Evolutionary conservation across 2,888 invertebrate genomes (phyloP).

Genomic region (Ephialtes manifestator): DNA sequence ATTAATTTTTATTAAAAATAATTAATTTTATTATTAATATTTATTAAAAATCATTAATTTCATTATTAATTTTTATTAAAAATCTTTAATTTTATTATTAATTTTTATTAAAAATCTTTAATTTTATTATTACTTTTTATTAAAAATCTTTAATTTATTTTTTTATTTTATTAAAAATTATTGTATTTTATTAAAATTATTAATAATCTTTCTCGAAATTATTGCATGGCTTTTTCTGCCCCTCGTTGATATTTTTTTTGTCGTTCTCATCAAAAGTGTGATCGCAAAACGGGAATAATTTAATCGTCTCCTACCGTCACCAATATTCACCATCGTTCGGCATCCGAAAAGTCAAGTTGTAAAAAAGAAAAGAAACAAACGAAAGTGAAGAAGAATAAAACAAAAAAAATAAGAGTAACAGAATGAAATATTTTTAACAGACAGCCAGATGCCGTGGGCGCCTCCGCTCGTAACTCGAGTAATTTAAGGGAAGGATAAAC

Average conservation of each 20-base stretch:
- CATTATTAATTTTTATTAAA: no score
- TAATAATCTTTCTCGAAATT: neutral
- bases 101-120: no score
- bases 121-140: no score
- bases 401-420: conserved; percentile 55
- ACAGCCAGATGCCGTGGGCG: conserved; percentile 78
- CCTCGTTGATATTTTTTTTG: neutral
- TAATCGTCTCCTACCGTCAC: neutral
- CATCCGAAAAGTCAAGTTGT: conserved; percentile 1
- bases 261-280: neutral
- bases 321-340: neutral
- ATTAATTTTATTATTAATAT: no score
- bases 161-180: no score
- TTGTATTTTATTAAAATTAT: no score
- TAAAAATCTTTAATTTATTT: no score
- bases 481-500: conserved; percentile 71
- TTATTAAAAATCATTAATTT: no score
- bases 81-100: no score
- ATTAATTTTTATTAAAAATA: no score
- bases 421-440: conserved; percentile 80
- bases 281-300: no score
- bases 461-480: conserved; percentile 70
- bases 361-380: conserved; percentile 66
- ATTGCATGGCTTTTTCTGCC: neutral
- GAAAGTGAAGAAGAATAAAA: conserved; percentile 46